phyloP scores from a whole-genome alignment of 2,888 invertebrate genomes.

The Schizotus pectinicornis region DNA sequence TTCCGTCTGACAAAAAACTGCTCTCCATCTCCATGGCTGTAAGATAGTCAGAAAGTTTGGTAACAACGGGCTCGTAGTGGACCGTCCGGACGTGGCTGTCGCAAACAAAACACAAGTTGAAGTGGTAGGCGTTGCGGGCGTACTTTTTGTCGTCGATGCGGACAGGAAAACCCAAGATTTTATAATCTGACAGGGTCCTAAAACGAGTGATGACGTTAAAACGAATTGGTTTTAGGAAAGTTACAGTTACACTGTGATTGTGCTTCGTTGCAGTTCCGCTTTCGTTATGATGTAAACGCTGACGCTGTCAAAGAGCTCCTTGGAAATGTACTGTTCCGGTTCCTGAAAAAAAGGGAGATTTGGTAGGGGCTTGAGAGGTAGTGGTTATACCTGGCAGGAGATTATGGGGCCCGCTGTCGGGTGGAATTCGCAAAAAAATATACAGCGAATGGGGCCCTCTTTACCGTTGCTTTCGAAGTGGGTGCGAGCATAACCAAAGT shows the following conservation, averaged over 20 bases:
- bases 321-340: conserved; percentile 88
- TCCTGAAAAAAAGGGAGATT: conserved; percentile 64
- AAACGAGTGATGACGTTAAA: conserved; percentile 37
- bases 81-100: conserved; percentile 88
- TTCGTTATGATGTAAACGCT: conserved; percentile 96
- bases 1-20: conserved; percentile 80
- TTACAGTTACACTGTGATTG: conserved; percentile 80
- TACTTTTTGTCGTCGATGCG: conserved; percentile 88
- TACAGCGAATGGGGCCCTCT: conserved; percentile 80
- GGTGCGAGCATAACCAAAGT: conserved; percentile 7
- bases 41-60: conserved; percentile 92
- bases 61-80: conserved; percentile 93
- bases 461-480: conserved; percentile 66
- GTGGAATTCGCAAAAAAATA: conserved; percentile 81
- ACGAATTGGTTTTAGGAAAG: not conserved
- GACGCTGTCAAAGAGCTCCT: conserved; percentile 92
- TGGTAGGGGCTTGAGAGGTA: not conserved
- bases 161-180: conserved; percentile 92
- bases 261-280: conserved; percentile 85
- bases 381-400: conserved; percentile 74
- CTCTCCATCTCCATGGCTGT: conserved; percentile 87
- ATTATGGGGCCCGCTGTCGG: conserved; percentile 83
- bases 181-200: conserved; percentile 76
- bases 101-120: conserved; percentile 94
- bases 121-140: conserved; percentile 91